Percentiles rank a stretch among this genome's conserved stretches.
phyloP scores from a whole-genome alignment of 2,113 vertebrate species.

The Acanthochromis polyacanthus region DNA sequence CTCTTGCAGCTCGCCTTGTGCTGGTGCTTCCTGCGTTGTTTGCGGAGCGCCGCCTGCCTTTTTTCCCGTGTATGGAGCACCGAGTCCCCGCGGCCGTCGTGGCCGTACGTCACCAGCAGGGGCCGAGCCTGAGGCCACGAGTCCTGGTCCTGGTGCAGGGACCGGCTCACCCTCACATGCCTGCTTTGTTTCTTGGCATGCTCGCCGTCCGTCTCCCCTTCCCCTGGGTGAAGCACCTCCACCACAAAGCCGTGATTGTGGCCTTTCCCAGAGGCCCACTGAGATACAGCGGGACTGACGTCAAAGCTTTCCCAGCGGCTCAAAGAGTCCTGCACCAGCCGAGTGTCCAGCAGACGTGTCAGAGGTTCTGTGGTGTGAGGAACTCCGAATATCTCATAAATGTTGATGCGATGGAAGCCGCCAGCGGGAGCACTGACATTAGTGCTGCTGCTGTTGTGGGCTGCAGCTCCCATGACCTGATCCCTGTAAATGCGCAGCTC shows the following conservation, averaged over 20 bases:
- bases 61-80: slow-evolving; percentile 94
- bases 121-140: slow-evolving; percentile 95
- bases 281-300: slow-evolving; percentile 92
- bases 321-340: slow-evolving; percentile 93
- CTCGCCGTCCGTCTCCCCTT: slow-evolving; percentile 81
- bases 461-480: slow-evolving; percentile 86
- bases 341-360: slow-evolving; percentile 95
- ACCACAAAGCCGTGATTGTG: slow-evolving; percentile 95
- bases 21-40: slow-evolving; percentile 91
- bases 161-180: slow-evolving; percentile 96
- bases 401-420: slow-evolving; percentile 95
- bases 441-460: slow-evolving; percentile 79
- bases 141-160: slow-evolving; percentile 92
- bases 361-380: slow-evolving; percentile 87
- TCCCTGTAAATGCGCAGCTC: slow-evolving; percentile 97
- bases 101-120: slow-evolving; percentile 95
- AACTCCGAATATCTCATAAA: slow-evolving; percentile 96
- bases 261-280: slow-evolving; percentile 93
- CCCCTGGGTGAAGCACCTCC: slow-evolving; percentile 92
- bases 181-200: slow-evolving; percentile 85
- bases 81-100: slow-evolving; percentile 94
- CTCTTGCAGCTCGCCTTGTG: slow-evolving; percentile 95
- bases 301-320: slow-evolving; percentile 98
- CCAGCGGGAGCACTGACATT: slow-evolving; percentile 76
- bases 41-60: slow-evolving; percentile 89